Conservation (phyloP, 2,888 invertebrate genomes). For the Plebejus melissa region DNA sequence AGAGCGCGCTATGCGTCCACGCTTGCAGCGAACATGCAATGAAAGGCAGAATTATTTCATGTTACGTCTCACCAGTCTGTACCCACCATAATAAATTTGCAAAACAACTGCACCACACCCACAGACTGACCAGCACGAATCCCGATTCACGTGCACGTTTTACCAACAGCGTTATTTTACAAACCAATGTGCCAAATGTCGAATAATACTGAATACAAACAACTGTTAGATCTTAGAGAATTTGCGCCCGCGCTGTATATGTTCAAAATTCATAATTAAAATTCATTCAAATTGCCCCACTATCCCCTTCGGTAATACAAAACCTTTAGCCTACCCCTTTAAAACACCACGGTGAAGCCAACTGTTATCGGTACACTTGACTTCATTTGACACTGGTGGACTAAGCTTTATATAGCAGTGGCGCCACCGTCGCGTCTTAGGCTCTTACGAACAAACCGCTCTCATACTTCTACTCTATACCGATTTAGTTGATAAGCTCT, state of each 20-base stretch:
- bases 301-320: neutral
- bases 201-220: conserved; percentile 12
- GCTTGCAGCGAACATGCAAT: too few relatives aligned
- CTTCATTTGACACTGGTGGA: neutral
- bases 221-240: neutral
- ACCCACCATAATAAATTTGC: neutral
- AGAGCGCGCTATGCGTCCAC: too few relatives aligned
- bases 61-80: too few relatives aligned
- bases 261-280: neutral
- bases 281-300: neutral
- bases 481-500: too few relatives aligned
- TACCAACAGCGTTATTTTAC: neutral
- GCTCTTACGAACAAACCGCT: neutral
- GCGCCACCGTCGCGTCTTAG: neutral
- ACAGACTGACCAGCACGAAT: neutral
- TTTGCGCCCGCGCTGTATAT: neutral
- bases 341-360: neutral
- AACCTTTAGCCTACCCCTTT: neutral
- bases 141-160: conserved; percentile 5
- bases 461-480: neutral
- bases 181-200: neutral
- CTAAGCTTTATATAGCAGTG: neutral
- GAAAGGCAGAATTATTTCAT: too few relatives aligned
- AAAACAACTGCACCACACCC: conserved; percentile 1
- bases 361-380: neutral